Evolutionary conservation across 2,888 invertebrate species (phyloP), one percentile per base, ranked within the genome.

Genomic region (Coleophora deauratella): DNA sequence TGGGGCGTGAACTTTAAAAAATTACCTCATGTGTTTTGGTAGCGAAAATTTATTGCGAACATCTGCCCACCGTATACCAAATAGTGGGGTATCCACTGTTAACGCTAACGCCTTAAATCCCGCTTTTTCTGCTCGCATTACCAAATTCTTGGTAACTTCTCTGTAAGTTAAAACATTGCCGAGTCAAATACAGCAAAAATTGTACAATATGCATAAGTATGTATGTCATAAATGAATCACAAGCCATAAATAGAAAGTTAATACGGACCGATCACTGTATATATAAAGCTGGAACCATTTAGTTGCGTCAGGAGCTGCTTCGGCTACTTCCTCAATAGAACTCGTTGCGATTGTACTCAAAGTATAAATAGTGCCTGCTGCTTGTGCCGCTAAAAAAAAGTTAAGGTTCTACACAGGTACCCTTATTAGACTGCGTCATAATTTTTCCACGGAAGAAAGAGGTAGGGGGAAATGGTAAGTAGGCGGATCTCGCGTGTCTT

Each of bases 251-350:
- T n/a, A n/a, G n/a, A n/a, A n/a, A n/a, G n/a, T n/a, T n/a, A n/a
- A n/a, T n/a, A 21, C 21, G 9, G 4, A 92, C 92, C 93, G 89
- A 68, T 96, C 92, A 47, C 88, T 92, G 70, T 95, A 96, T 51
- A 98, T 92, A 66, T 97, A 98, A 0, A 98, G 87, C 73, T 98
- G 96, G 68, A 96, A 96, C 96, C 96, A 97, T 66, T 94, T 94
- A 12, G 89, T 80, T 0, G 90, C 91, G 10, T 89, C 70, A 0
- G 96, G 95, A 1, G 94, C 92, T 1, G 91, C 92, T 44, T 85
- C 68, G 0, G 95, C 93, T 1, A 97, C 91, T 67, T 97, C 95
- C 75, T 97, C 97, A 39, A 98, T 89, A 33, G 95, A 94, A 52
- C 91, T 91, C 0, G 96, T 97, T 0, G 96, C 87, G 46, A 97